Evolutionary conservation across 2,888 invertebrate genomes (phyloP).

Genomic region (Agapostemon virescens): DNA sequence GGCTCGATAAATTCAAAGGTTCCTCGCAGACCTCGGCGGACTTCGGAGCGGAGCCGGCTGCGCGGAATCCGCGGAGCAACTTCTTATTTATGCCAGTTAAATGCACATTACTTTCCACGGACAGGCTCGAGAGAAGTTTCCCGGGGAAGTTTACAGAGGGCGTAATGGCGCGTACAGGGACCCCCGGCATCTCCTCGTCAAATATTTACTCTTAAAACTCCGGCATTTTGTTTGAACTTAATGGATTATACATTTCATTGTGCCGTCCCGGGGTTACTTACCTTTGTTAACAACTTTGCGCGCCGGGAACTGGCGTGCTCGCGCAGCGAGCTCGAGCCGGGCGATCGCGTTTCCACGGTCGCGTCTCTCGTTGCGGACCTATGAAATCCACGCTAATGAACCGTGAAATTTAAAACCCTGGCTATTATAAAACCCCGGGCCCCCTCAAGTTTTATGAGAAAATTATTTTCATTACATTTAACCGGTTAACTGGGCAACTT

Average conservation of each 20-base stretch:
- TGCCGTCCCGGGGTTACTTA: not conserved
- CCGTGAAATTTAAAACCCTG: conserved; percentile 13
- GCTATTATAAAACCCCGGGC: not conserved
- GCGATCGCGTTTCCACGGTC: conserved; percentile 4
- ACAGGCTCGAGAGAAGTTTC: conserved; percentile 56
- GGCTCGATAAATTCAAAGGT: conserved; percentile 55
- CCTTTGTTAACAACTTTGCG: conserved; percentile 18
- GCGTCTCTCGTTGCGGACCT: conserved; percentile 1
- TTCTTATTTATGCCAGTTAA: conserved; percentile 65
- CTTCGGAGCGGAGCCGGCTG: conserved; percentile 31
- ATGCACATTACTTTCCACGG: conserved; percentile 63
- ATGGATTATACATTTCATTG: conserved; percentile 36
- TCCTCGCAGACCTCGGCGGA: conserved; percentile 10
- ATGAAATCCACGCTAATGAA: conserved; percentile 3
- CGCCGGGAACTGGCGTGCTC: not conserved
- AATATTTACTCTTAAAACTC: conserved; percentile 60
- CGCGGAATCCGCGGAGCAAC: conserved; percentile 54
- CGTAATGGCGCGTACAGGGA: conserved; percentile 61
- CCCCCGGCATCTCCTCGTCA: conserved; percentile 54
- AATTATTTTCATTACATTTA: conserved; percentile 11
- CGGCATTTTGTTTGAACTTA: conserved; percentile 34
- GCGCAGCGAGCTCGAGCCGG: not conserved
- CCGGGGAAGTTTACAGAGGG: conserved; percentile 54
- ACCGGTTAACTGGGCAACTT: conserved; percentile 1
- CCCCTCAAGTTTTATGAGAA: not conserved